Conservation (phyloP, 2,113 vertebrate species). For the Dipodomys spectabilis region DNA sequence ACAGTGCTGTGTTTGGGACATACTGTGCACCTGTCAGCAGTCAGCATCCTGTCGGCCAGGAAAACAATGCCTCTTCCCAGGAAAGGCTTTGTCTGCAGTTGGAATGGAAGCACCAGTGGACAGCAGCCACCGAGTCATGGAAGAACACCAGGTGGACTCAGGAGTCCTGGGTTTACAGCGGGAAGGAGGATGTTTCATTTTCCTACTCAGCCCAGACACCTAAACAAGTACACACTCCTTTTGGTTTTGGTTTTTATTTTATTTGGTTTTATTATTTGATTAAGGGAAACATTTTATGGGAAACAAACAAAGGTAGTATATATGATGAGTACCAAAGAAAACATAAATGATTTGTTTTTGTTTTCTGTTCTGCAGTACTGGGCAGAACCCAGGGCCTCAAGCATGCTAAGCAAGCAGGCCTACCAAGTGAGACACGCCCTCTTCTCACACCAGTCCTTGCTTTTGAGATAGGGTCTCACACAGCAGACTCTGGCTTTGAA, state of each 20-base stretch:
- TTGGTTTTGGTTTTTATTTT: slow-evolving; percentile 6
- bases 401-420: too few species aligned
- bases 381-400: too few species aligned
- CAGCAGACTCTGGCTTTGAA: too few species aligned
- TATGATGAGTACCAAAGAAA: not conserved
- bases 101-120: slow-evolving; percentile 47
- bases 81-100: slow-evolving; percentile 70
- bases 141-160: slow-evolving; percentile 61
- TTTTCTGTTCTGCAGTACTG: too few species aligned
- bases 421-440: too few species aligned
- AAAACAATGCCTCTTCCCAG: slow-evolving; percentile 68
- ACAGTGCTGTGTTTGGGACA: not conserved
- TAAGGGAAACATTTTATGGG: not conserved
- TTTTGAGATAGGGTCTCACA: too few species aligned
- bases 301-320: not conserved
- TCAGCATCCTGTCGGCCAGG: slow-evolving; percentile 76
- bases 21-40: slow-evolving; percentile 63
- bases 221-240: not conserved
- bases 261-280: not conserved
- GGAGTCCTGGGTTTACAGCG: not conserved
- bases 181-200: not conserved
- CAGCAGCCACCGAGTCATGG: slow-evolving; percentile 63
- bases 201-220: not conserved
- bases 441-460: too few species aligned
- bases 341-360: too few species aligned